Evolutionary conservation across 2,888 invertebrate species (phyloP), one percentile per base, ranked within the genome.

Genomic region (Galerucella pusilla): DNA sequence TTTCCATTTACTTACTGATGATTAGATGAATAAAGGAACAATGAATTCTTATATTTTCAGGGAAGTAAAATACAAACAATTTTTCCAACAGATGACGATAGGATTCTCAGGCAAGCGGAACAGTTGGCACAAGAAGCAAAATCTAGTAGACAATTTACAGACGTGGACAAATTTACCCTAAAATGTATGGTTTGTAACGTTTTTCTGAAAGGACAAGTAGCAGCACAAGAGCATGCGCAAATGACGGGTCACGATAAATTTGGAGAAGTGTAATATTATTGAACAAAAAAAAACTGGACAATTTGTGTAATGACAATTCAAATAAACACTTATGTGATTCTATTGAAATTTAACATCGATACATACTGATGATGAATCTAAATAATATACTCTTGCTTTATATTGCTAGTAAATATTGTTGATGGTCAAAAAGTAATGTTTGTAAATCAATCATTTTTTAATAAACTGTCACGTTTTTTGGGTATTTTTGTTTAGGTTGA

Each of bases 41-140:
- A 49, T 49, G 49, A 14, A 12, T 49, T 49, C 16, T 20, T 7
- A 9, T 67, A 12, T 49, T 88, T 88, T n/a, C 87, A 95, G 94
- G 94, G 93, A 79, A 91, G 91, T 68, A 89, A 90, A 63, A 93
- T 92, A 25, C 91, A 94, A 87, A 97, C 97, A 4, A 92, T 96
- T 76, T 97, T 97, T 85, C 93, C 94, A 0, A 90, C 92, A 0
- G 91, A 92, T 81, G 95, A 97, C 85, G 89, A 92, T 79, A 89
- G 89, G 14, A 91, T 96, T 20, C 90, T 95, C 78, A 89, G 90
- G 71, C 94, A 96, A 87, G 98, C 97, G 0, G 92, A 94, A 81
- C 94, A 95, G 83, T 85, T 98, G 67, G 97, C 96, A 0, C 90
- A 91, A 71, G 97, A 97, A 88, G 97, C 97, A 0, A 95, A 96